Conservation (phyloP, 2,797 vertebrate species). For the Anas bernieri region DNA sequence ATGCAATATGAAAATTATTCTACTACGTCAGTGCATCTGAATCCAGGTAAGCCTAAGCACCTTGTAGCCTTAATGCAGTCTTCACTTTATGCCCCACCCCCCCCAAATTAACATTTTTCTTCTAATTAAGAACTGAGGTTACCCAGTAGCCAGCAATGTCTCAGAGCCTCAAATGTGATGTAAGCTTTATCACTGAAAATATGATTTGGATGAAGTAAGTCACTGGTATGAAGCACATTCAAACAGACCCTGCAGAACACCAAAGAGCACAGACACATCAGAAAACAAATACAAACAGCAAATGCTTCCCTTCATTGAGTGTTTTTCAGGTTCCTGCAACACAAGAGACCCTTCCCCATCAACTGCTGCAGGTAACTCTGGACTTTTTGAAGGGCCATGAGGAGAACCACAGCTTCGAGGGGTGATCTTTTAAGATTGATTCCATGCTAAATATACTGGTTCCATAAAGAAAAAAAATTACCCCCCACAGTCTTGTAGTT, state of each 20-base stretch:
- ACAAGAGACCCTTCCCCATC: background rate
- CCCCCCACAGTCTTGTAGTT: rapidly evolving
- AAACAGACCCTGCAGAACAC: background rate
- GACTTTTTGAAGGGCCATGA: background rate
- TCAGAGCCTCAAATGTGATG: rapidly evolving
- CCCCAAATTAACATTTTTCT: background rate
- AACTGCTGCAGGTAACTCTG: background rate
- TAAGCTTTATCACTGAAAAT: background rate
- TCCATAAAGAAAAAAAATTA: background rate
- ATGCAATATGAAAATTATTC: background rate
- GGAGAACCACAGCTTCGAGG: background rate
- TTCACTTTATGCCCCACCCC: rapidly evolving
- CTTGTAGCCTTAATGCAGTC: background rate
- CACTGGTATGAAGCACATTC: background rate
- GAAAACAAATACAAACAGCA: background rate
- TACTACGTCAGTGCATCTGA: rapidly evolving
- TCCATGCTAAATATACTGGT: background rate
- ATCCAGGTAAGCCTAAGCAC: background rate
- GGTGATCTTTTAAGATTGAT: background rate
- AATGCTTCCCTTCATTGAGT: rapidly evolving
- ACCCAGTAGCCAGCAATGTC: background rate
- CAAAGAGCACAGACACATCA: background rate
- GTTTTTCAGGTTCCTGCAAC: background rate
- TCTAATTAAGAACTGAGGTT: background rate
- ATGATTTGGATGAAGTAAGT: background rate